Evolutionary conservation across 2,113 vertebrate species (phyloP), one percentile per base, ranked within the genome.

Genomic region (Catharus bicknelli): DNA sequence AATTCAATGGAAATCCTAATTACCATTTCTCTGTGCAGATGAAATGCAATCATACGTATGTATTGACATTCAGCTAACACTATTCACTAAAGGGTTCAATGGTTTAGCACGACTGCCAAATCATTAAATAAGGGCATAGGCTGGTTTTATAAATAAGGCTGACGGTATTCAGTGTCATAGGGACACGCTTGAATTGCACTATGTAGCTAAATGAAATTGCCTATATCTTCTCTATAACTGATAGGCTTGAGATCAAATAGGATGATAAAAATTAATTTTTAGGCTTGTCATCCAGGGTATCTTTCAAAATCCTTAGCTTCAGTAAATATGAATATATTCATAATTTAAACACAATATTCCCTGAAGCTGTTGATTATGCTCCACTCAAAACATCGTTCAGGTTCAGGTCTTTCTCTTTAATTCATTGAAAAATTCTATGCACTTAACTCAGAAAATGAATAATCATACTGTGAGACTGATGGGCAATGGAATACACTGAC

Each of bases 1-100:
- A 96, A 69, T 75, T 96, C 93, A 96, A 32, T 94, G 81, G 66
- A 97, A 97, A 95, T 57, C 92, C 96, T 94, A 93, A 97, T 97
- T 95, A 93, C 80, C 83, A 79, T 96, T 97, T 96, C 85, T 74
- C 70, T 85, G 86, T 34, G 61, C 68, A 94, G 78, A 91, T 84
- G 95, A 97, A 97, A 98, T 72, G 90, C 92, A 94, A 84, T 97
- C 96, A 88, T 92, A 95, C 6, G 32, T 92, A 74, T 29, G 32
- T 95, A 97, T 96, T 97, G 97, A 93, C 94, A 96, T 97, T 96
- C 95, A 96, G 47, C 93, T 93, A 95, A 88, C 62, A 78, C 38
- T 25, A 40, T 95, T 91, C 92, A 90, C 94, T 92, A 84, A 97
- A 96, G 94, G 74, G 45, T 90, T 94, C 89, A 38, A 32, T 90